Evolutionary conservation across 2,888 invertebrate species (phyloP), one percentile per base, ranked within the genome.

Genomic region (Adelognathus sp.): DNA sequence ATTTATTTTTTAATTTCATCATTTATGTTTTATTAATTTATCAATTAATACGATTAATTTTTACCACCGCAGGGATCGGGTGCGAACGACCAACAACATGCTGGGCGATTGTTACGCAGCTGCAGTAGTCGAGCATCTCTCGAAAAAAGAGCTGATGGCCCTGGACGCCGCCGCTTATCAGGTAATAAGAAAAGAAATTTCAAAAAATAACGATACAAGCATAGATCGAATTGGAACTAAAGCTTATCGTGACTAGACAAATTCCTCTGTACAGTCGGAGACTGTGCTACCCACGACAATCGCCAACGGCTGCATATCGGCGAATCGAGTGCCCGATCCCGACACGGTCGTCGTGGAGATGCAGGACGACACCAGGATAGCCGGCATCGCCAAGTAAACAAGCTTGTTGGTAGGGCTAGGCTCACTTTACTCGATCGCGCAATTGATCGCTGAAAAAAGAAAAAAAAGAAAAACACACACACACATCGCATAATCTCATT

Each of bases 51-150:
- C 33, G 7, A 21, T 24, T 16, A 66, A 27, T 56, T 54, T 52
- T 46, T 18, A 52, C 46, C 71, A 75, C 74, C 92, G 0, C 91
- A 97, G 97, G 36, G 97, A 97, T 90, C 95, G 97, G 31, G 95
- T 97, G 86, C 93, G 97, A 71, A 97, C 97, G 0, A 96, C 97
- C 0, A 97, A 97, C 90, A 97, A 97, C 89, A 95, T 97, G 94
- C 91, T 97, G 70, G 97, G 97, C 0, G 97, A 97, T 88, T 96
- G 97, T 89, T 97, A 97, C 90, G 95, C 97, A 1, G 96, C 97
- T 1, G 97, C 97, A 0, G 94, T 97, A 1, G 96, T 97, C 11
- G 96, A 97, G 88, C 95, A 96, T 84, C 92, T 97, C 56, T 97
- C 97, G 9, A 95, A 95, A 90, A 95, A 95, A 81, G 97, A 97